phyloP scores from a whole-genome alignment of 1,140 invertebrate genomes.

The Melanaphis sacchari region DNA sequence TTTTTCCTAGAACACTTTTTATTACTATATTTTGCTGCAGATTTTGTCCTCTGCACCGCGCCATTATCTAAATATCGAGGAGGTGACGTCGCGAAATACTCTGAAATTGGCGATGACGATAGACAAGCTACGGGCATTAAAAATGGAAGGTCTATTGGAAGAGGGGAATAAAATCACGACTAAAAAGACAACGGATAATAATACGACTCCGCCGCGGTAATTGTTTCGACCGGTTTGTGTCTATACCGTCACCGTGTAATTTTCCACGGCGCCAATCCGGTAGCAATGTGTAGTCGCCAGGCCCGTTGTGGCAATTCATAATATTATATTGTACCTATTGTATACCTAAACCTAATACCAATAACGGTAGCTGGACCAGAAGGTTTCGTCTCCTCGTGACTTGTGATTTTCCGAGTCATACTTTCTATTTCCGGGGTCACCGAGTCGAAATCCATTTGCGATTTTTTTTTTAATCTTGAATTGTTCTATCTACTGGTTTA shows the following conservation, averaged over 20 bases:
- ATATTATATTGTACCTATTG: not conserved
- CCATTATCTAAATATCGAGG: not conserved
- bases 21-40: too few species aligned
- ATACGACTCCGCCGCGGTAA: not conserved
- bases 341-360: not conserved
- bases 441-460: not conserved
- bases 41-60: too few species aligned
- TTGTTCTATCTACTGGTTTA: not conserved
- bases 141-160: not conserved
- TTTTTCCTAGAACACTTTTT: not conserved
- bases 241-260: slow-evolving; percentile 13
- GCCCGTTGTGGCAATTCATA: not conserved
- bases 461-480: not conserved
- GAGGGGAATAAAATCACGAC: not conserved
- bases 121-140: not conserved
- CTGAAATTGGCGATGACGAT: not conserved
- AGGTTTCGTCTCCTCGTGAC: not conserved
- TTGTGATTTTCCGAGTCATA: not conserved
- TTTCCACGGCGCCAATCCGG: not conserved
- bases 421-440: not conserved
- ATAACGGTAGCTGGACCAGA: slow-evolving; percentile 13
- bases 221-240: slow-evolving; percentile 42
- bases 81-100: not conserved
- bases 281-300: not conserved
- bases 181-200: not conserved